A percentile compares a stretch with the other conserved stretches of the same genome.
Conservation (phyloP, 2,888 invertebrate species). For the Phalera bucephala region DNA sequence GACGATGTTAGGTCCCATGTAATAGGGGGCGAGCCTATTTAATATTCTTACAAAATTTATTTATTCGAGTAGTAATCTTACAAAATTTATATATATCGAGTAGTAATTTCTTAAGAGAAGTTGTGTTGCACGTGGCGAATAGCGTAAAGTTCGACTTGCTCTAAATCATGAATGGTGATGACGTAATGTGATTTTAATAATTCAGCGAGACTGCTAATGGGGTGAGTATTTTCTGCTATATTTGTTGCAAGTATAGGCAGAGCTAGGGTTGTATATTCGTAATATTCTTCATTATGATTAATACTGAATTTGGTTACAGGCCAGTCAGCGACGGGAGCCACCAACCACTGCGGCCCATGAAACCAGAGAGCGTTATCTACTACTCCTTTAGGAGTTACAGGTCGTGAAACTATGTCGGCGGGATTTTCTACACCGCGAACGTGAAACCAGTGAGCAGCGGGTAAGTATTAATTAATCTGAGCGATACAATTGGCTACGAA, state of each 20-base stretch:
- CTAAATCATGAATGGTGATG: not conserved
- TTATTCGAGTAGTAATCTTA: no score
- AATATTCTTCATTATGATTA: not conserved
- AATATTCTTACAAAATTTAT: no score
- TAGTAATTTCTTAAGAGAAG: no score
- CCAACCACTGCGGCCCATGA: not conserved
- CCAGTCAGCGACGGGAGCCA: not conserved
- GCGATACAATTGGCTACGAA: slow-evolving; percentile 15
- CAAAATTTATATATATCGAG: no score
- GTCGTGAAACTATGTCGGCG: slow-evolving; percentile 9
- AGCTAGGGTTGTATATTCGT: not conserved
- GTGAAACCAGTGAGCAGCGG: slow-evolving; percentile 7
- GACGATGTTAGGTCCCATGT: no score
- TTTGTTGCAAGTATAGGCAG: not conserved
- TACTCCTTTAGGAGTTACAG: slow-evolving; percentile 2
- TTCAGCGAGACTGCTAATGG: no score
- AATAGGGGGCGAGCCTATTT: no score
- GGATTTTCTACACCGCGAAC: slow-evolving; percentile 12
- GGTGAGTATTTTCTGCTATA: no score
- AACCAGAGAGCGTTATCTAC: not conserved
- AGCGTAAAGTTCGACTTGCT: not conserved
- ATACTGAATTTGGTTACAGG: not conserved
- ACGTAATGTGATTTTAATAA: not conserved
- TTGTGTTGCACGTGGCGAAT: not conserved
- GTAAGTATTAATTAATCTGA: slow-evolving; percentile 1